Base-by-base conservation (phyloP, 2,113 vertebrate species). In the Podiceps cristatus region DNA sequence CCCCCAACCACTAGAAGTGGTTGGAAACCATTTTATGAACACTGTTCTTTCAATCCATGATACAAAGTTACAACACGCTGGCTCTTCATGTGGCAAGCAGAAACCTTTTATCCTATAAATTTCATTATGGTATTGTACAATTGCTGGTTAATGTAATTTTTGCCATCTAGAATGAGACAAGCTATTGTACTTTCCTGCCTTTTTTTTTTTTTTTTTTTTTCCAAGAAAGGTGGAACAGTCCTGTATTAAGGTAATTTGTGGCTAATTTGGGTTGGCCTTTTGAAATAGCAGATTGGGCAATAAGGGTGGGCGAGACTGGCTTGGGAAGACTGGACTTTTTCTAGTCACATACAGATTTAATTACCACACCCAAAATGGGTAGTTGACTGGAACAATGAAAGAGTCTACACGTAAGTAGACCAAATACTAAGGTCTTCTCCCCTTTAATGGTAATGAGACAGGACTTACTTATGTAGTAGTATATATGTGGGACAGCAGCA, bases 401-500 rank as follows among this genome's bases (percentile, higher is more conserved):
- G 10, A 18, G n/a, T 8, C n/a, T 15, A 4, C 52, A 60, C 5
- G 5, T 4, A 13, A 5, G 8, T 11, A 63, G 27, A 44, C 6
- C 42, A 53, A 73, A 91, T 31, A 20, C 5, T 37, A 23, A 53
- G 13, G 31, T 49, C 49, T 1, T 7, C 24, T 64, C n/a, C 19
- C 23, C 29, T 81, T n/a, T 20, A 24, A 37, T 15, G 49, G 7
- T 29, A 31, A n/a, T 7, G 40, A 62, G 67, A 37, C 47, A 73
- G 28, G 52, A 42, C 33, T 67, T 55, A 23, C 10, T 2, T 47
- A 15, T 8, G 40, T 29, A 72, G 28, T 33, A 35, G 29, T 25
- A 44, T 17, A 4, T 29, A 13, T 1, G 13, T 77, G 64, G 40
- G 37, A 55, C 9, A 55, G n/a, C 45, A 35, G 18, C 0, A 1